Conservation (phyloP, 2,113 vertebrate genomes). For the Ptilonorhynchus violaceus region DNA sequence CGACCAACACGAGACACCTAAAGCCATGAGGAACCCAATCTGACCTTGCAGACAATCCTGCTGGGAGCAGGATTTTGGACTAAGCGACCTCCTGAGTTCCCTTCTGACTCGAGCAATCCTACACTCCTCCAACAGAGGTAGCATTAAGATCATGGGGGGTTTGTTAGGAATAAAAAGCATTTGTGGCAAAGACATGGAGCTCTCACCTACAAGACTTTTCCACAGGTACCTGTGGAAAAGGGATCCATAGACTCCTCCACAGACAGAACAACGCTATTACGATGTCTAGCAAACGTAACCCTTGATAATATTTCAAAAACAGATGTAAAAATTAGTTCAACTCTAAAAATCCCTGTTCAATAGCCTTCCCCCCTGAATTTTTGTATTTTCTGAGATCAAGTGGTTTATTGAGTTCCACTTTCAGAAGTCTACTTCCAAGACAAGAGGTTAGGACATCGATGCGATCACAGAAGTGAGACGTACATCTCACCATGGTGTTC, state of each 20-base stretch:
- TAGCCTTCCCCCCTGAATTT: background rate
- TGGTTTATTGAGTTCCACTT: background rate
- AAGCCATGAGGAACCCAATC: fast-evolving
- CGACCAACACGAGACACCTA: fast-evolving
- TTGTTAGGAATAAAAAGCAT: background rate
- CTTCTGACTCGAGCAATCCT: background rate
- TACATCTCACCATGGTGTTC: fast-evolving
- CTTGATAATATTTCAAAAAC: background rate
- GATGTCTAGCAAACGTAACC: conserved; percentile 6
- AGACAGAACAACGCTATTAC: background rate
- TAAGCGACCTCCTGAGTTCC: background rate
- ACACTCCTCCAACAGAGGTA: background rate
- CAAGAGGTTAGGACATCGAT: background rate
- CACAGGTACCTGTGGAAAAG: background rate
- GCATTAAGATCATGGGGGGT: background rate
- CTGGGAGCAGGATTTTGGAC: background rate
- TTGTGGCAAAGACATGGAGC: background rate
- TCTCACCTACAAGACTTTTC: background rate
- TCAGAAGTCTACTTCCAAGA: background rate
- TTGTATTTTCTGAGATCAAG: background rate
- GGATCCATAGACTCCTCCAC: background rate
- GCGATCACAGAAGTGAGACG: background rate
- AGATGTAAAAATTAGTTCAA: background rate
- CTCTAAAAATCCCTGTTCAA: background rate
- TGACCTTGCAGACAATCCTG: fast-evolving